Conservation (phyloP, 92 coral and sea anemone species). For the Pocillopora meandrina region DNA sequence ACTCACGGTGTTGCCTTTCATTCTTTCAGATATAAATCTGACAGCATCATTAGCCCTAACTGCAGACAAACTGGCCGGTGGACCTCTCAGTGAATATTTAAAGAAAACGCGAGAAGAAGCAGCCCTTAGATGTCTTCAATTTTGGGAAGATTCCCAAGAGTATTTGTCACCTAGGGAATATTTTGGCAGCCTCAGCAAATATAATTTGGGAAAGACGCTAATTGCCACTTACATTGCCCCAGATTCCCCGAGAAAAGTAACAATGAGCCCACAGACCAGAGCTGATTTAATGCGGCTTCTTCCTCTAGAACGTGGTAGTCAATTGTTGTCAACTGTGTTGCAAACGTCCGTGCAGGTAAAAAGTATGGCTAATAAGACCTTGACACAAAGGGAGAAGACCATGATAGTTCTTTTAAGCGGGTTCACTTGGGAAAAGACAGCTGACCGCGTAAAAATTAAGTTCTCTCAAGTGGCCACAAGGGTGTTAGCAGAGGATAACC, state of each 20-base stretch:
- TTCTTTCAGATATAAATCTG: conserved; percentile 1
- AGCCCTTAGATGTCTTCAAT: conserved; percentile 74
- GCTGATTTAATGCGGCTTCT: conserved; percentile 64
- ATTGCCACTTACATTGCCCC: conserved; percentile 77
- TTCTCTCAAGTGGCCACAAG: too few species aligned
- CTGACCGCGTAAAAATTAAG: too few species aligned
- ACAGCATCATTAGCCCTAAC: conserved; percentile 21
- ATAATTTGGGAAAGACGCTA: conserved; percentile 75
- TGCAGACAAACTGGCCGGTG: conserved; percentile 86
- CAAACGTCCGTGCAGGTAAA: conserved; percentile 13
- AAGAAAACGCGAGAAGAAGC: conserved; percentile 46
- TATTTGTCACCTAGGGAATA: conserved; percentile 66
- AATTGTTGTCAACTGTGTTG: conserved; percentile 23
- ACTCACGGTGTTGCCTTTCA: not conserved
- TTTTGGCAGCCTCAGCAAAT: conserved; percentile 66
- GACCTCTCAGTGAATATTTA: conserved; percentile 72
- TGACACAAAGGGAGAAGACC: too few species aligned
- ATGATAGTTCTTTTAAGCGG: too few species aligned
- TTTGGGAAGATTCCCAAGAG: conserved; percentile 93
- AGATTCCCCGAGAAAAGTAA: conserved; percentile 68
- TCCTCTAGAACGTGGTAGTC: conserved; percentile 69
- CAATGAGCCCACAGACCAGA: conserved; percentile 50
- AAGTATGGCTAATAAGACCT: not conserved
- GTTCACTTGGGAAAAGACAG: too few species aligned
- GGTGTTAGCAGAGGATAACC: too few species aligned